A percentile compares a stretch with the other conserved stretches of the same genome.
Evolutionary conservation across 2,888 invertebrate species (phyloP).

Genomic region (Apodemia duryi): DNA sequence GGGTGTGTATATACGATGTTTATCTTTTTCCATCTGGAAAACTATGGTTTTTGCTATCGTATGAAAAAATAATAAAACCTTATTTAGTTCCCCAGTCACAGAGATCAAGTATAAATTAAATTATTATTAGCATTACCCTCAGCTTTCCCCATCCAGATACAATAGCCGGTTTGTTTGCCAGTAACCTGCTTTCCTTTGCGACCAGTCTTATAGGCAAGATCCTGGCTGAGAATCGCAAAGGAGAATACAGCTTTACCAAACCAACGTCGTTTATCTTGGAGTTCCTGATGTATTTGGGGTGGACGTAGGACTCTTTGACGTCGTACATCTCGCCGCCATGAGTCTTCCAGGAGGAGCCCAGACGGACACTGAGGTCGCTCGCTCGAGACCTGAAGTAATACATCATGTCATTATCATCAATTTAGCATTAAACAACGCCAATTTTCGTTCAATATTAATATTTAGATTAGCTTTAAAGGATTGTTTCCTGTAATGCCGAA

Average conservation of each 20-base stretch:
- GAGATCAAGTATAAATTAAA: no score
- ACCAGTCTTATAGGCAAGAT: slow-evolving; percentile 61
- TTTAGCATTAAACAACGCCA: no score
- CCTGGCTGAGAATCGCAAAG: slow-evolving; percentile 57
- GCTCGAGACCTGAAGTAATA: slow-evolving; percentile 46
- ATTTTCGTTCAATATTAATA: no score
- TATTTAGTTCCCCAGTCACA: no score
- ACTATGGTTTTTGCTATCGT: no score
- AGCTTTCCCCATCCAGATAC: slow-evolving; percentile 73
- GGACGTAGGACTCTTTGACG: slow-evolving; percentile 60
- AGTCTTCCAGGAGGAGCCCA: slow-evolving; percentile 72
- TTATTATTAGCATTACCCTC: slow-evolving; percentile 37
- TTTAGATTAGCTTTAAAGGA: no score
- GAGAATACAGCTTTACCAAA: slow-evolving; percentile 58
- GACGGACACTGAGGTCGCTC: slow-evolving; percentile 62
- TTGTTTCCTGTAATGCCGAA: no score
- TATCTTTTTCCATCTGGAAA: no score
- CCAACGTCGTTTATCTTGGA: slow-evolving; percentile 70
- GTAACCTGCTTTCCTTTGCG: slow-evolving; percentile 42
- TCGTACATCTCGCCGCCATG: slow-evolving; percentile 72
- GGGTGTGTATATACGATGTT: no score
- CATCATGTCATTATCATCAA: neutral
- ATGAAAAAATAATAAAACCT: no score
- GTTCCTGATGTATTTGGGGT: slow-evolving; percentile 64
- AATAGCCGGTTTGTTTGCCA: slow-evolving; percentile 51